Base-by-base conservation (phyloP, 2,797 vertebrate genomes). In the Falco cherrug region DNA sequence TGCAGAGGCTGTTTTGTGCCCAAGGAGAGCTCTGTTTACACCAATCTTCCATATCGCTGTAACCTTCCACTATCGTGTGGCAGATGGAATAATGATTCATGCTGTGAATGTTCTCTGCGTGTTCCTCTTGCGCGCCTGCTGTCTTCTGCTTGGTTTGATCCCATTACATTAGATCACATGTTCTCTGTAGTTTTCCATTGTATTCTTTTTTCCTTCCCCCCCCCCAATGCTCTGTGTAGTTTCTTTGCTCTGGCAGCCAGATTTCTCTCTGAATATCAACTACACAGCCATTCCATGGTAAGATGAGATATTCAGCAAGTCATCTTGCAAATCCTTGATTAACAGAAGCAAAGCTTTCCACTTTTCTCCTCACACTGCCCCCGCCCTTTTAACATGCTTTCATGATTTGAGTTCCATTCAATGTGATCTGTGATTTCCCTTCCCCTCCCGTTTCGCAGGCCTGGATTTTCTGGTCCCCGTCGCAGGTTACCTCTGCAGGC, bases 381-480 rank as follows among this genome's bases (percentile, higher is more conserved):
- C 53, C 39, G 35, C 74, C 69, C 48, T 76, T 93, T 88, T 96
- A 95, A 97, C 94, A 92, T 96, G 87, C 95, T 92, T 88, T 92
- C 95, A 80, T 96, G 95, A 95, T 97, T 95, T 96, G 92, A 97
- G 94, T 96, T 97, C 96, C 95, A 95, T 98, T 97, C 97, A 97
- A 97, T 97, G 97, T 97, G 97, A 97, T 97, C 95, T 96, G 94
- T 97, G 96, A 96, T 97, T 96, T 94, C 95, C 93, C 90, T 97
- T 93, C 84, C 95, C 96, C 95, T 97, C 97, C 97, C 94, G 76
- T 96, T 98, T 87, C 68, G 13, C 97, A 99, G 99, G 99, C 37
- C 98, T 98, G 97, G 99, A 99, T 97, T 99, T 99, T 96, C 98
- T 99, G 97, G 99, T 99, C 91, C 99, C 99, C 6, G 99, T 99